phyloP scores from a whole-genome alignment of 2,888 invertebrate species.

The Drosophila paracracens region DNA sequence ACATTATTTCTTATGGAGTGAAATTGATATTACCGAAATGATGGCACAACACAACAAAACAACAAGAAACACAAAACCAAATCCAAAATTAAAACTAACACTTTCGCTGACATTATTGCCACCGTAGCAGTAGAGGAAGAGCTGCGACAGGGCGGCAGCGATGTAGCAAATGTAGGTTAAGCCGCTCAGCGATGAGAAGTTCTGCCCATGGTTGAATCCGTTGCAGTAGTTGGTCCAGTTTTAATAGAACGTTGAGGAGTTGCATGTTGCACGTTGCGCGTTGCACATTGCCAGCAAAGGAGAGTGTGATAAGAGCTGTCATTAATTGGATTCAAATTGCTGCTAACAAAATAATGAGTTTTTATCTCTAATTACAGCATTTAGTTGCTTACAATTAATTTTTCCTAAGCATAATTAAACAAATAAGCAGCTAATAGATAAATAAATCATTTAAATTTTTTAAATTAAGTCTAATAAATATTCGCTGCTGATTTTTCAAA shows the following conservation, averaged over 20 bases:
- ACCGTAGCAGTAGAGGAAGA: constrained; percentile 83
- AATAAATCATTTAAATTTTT: neutral
- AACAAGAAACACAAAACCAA: constrained; percentile 11
- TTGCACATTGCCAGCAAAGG: neutral
- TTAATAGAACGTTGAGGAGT: neutral
- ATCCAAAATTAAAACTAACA: constrained; percentile 65
- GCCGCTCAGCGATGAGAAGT: constrained; percentile 78
- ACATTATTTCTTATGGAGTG: constrained; percentile 59
- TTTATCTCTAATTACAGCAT: constrained; percentile 19
- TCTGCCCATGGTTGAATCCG: constrained; percentile 58
- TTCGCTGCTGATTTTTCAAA: neutral
- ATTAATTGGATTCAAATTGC: constrained; percentile 43
- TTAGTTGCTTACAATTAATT: neutral
- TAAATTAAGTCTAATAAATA: neutral
- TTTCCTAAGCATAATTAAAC: neutral
- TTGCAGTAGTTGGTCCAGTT: constrained; percentile 19
- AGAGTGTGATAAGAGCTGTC: constrained; percentile 33
- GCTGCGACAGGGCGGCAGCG: constrained; percentile 80
- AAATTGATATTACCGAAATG: constrained; percentile 67
- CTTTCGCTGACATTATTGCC: constrained; percentile 82
- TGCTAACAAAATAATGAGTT: constrained; percentile 3
- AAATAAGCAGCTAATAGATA: neutral
- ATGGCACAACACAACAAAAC: constrained; percentile 23
- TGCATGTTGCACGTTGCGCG: neutral
- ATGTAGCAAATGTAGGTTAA: constrained; percentile 81